Evolutionary conservation across 2,888 invertebrate species (phyloP), one percentile per base, ranked within the genome.

Genomic region (Neelides folsomi): DNA sequence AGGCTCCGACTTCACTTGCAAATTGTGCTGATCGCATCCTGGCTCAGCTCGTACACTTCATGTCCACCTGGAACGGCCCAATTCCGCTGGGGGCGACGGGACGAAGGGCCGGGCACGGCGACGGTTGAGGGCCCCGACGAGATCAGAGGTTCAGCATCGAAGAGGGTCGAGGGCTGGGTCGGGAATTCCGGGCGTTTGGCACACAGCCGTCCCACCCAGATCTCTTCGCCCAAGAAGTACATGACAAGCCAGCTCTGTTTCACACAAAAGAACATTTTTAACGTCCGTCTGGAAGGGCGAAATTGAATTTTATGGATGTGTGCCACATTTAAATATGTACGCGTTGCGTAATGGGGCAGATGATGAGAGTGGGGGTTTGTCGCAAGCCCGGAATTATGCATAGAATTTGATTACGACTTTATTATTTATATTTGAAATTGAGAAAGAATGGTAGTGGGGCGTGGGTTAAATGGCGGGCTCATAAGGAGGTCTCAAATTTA

Each of bases 11-110:
- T 36, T 54, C 46, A 73, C 66, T 69, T 72, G 61, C 71, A 74
- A 64, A 74, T 74, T 53, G 73, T 73, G 65, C 73, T 73, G 54
- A 74, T 74, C 54, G 71, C 70, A 60, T 72, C 72, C 46, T 70
- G 68, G 42, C 69, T 66, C 41, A 72, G 65, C 64, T 74, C 73
- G 51, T 70, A 68, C 66, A 74, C 67, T 66, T 73, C 73, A 70
- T 53, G 59, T 53, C 62, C 63, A n/a, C 60, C 60, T 15, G 65
- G 64, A 46, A 56, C 60, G 10, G 57, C 59, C 64, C 64, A 64
- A 48, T 62, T 64, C 52, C 54, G 48, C 13, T 36, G 44, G 27
- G 44, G 37, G 47, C 54, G 48, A 16, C 47, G 43, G 19, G 42
- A 42, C 13, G 43, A 48, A 15, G 27, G 27, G 7, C 27, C 27